Conservation (phyloP, 2,888 invertebrate species). For the Phorcus lineatus region DNA sequence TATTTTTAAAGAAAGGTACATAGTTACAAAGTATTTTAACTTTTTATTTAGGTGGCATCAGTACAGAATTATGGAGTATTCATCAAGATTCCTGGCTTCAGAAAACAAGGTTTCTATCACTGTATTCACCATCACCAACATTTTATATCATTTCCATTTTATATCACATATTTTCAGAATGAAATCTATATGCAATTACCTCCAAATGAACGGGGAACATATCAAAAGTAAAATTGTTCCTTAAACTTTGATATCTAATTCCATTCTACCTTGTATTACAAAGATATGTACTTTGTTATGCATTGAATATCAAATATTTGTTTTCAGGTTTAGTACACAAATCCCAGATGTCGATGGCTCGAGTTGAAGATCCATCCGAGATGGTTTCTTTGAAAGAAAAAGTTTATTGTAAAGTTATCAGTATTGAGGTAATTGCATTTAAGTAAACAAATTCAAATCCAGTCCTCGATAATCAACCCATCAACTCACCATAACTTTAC, state of each 20-base stretch:
- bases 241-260: too few species aligned
- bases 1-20: too few species aligned
- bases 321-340: conserved; percentile 70
- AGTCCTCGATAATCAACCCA: too few species aligned
- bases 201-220: too few species aligned
- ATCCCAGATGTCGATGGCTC: conserved; percentile 68
- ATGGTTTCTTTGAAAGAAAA: conserved; percentile 66
- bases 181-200: too few species aligned
- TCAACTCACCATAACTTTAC: too few species aligned
- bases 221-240: too few species aligned
- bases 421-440: conserved; percentile 57
- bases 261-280: too few species aligned
- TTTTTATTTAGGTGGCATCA: conserved; percentile 62
- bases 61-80: conserved; percentile 71
- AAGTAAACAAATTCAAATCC: background rate
- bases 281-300: background rate
- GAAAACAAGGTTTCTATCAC: conserved; percentile 62
- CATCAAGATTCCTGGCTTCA: conserved; percentile 67
- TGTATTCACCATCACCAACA: background rate
- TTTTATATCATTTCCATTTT: too few species aligned
- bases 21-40: background rate
- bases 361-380: conserved; percentile 70
- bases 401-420: conserved; percentile 72
- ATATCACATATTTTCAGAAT: too few species aligned
- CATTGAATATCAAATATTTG: background rate